These are phyloP conservation scores for Athetis lepigone DNA, from an alignment of 2,888 invertebrate species.

Conservation along the genomic window DNA sequence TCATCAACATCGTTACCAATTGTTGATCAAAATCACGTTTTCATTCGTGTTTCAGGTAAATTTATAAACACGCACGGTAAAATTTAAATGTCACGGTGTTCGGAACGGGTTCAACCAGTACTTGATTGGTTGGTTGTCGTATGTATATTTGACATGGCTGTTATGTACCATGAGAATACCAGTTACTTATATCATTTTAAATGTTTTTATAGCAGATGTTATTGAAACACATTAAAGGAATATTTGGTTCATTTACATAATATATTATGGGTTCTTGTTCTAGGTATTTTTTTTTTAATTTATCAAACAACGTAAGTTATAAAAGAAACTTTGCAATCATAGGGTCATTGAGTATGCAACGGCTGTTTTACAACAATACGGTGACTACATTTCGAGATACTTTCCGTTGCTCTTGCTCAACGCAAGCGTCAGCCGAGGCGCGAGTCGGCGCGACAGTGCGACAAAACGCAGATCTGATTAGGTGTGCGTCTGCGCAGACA, in stretches of 20 bases:
- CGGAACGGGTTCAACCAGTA: not conserved
- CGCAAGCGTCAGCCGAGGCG: slow-evolving; percentile 9
- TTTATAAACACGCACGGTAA: not conserved
- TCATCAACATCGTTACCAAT: not conserved
- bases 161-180: not conserved
- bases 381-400: slow-evolving; percentile 42
- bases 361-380: slow-evolving; percentile 36
- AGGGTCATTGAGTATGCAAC: slow-evolving; percentile 32
- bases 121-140: not conserved
- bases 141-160: slow-evolving; percentile 3
- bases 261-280: not conserved
- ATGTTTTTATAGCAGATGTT: not conserved
- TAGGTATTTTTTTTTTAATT: not conserved
- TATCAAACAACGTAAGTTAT: slow-evolving; percentile 1
- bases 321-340: slow-evolving; percentile 22
- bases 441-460: slow-evolving; percentile 20
- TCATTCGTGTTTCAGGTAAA: slow-evolving; percentile 2
- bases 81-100: not conserved
- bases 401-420: slow-evolving; percentile 55
- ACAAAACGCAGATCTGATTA: slow-evolving; percentile 50
- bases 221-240: not conserved
- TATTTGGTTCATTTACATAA: not conserved
- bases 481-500: slow-evolving; percentile 55
- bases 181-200: not conserved
- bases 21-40: not conserved